Base-by-base conservation (phyloP, 2,797 vertebrate species). In the Arrhamphus sclerolepis region DNA sequence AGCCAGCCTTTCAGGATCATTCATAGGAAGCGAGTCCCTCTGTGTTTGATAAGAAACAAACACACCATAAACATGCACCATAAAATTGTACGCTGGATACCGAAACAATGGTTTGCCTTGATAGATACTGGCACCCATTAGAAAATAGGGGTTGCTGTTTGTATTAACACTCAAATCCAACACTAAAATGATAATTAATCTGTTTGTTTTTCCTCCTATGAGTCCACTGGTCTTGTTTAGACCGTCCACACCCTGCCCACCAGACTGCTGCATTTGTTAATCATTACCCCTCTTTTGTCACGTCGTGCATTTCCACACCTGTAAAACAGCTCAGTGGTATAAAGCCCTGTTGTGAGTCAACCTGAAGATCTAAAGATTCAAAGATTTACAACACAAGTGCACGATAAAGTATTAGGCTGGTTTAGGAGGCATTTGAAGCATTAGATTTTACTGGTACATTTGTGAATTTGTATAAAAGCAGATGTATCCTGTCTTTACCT, bases 281-380 rank as follows among this genome's bases (percentile, higher is more conserved):
- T 83, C 65, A 88, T 87, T 86, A 56, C 65, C 66, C 7, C 6
- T 5, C 58, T 56, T 68, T 62, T 59, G 46, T 70, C 59, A 66
- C 17, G 21, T 56, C n/a, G 18, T 69, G 54, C 58, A 56, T 62
- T 43, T 50, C 52, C 40, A 41, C 21, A 16, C 18, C 31, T 58
- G 40, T 77, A 65, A 79, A 79, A 70, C 43, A 43, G 7, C n/a
- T 46, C 17, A n/a, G 7, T 16, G 26, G 21, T 52, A 57, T 66
- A 55, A 69, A 57, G 56, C 19, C 11, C 47, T 38, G n/a, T 34
- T 57, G 46, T 54, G 17, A 63, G 49, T 39, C 41, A 6, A 68
- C 42, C 44, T 43, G 31, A 7, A 66, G 28, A 56, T 58, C 38
- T 58, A 7, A 48, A 7, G 18, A 18, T 22, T 19, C n/a, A 42